phyloP scores from a whole-genome alignment of 2,113 vertebrate genomes.

The Platysteira castanea region DNA sequence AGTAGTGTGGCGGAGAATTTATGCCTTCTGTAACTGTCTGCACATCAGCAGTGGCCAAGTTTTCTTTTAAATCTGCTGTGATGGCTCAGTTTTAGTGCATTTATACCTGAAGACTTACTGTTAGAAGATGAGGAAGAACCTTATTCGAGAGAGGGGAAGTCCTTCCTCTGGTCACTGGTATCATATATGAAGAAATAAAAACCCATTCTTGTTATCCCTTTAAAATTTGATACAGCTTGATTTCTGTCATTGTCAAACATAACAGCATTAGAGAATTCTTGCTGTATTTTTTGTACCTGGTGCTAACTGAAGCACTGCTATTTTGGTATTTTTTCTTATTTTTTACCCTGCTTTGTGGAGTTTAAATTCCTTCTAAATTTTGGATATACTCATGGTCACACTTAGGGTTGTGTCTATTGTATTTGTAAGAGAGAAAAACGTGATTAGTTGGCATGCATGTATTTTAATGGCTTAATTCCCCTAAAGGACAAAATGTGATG shows the following conservation, averaged over 20 bases:
- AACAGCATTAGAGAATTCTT: not conserved
- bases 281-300: not conserved
- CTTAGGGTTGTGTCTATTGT: not conserved
- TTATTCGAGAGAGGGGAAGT: not conserved
- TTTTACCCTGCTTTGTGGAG: not conserved
- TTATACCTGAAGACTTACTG: not conserved
- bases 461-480: not conserved
- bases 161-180: not conserved
- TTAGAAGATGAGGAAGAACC: not conserved
- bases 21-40: not conserved
- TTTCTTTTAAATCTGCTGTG: not conserved
- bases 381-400: accelerated
- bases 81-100: not conserved
- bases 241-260: not conserved
- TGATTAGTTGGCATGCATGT: not conserved
- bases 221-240: not conserved
- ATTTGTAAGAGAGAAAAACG: not conserved
- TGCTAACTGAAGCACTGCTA: not conserved
- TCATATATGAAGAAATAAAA: not conserved
- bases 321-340: not conserved
- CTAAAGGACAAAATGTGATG: not conserved
- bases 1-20: not conserved
- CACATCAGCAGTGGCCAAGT: not conserved
- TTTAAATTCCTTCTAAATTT: not conserved
- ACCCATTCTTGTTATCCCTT: accelerated